Evolutionary conservation across 2,797 vertebrate genomes (phyloP).

Genomic region (Caiman crocodilus): DNA sequence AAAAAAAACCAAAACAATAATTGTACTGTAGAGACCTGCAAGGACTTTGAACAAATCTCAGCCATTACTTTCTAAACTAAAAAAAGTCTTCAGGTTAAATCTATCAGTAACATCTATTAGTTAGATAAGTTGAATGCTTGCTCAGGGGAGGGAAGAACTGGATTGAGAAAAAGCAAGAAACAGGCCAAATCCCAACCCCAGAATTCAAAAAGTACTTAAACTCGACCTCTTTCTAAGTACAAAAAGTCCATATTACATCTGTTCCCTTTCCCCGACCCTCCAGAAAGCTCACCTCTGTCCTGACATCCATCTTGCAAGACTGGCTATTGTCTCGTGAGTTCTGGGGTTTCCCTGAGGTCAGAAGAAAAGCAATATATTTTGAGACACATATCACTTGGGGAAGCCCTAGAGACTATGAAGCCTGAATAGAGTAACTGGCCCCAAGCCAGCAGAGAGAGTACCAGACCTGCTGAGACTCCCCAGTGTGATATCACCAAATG

Average conservation of each 20-base stretch:
- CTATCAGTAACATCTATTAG: fast-evolving
- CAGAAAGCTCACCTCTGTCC: background rate
- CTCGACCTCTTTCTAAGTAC: background rate
- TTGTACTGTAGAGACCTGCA: background rate
- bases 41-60: background rate
- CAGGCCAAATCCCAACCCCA: background rate
- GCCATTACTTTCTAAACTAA: background rate
- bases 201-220: background rate
- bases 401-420: background rate
- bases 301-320: background rate
- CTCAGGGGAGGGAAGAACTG: background rate
- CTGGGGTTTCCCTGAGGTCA: background rate
- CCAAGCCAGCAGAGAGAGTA: background rate
- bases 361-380: background rate
- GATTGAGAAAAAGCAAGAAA: background rate
- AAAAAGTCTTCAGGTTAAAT: background rate
- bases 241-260: background rate
- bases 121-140: background rate
- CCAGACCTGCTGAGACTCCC: background rate
- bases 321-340: background rate
- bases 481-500: background rate
- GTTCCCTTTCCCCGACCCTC: background rate
- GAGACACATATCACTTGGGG: background rate
- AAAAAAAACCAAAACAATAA: background rate
- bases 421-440: background rate